A percentile compares a stretch with the other conserved stretches of the same genome.
Conservation (phyloP, 2,888 invertebrate genomes). For the Zelleria hepariella region DNA sequence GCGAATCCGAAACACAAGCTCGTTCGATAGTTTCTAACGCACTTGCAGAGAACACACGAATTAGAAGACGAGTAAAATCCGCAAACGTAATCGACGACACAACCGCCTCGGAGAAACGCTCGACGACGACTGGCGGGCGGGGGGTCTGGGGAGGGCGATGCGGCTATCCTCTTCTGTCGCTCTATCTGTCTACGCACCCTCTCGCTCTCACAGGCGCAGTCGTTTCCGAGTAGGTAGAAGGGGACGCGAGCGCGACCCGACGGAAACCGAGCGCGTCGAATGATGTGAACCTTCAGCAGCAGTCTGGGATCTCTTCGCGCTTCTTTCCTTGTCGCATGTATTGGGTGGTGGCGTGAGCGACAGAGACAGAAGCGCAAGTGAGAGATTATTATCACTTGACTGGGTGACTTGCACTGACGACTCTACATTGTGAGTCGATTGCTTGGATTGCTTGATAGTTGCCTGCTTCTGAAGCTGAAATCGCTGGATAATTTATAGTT, state of each 20-base stretch:
- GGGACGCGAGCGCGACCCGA: neutral
- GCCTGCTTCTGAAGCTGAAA: neutral
- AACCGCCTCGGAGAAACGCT: conserved; percentile 29
- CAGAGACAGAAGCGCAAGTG: neutral
- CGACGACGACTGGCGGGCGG: conserved; percentile 42
- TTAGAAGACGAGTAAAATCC: conserved; percentile 48
- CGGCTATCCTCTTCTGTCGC: neutral
- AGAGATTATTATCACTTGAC: neutral
- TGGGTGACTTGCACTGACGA: neutral
- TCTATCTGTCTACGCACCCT: neutral
- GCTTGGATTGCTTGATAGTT: neutral
- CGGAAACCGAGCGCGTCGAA: neutral
- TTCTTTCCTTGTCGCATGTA: neutral
- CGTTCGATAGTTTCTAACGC: conserved; percentile 30
- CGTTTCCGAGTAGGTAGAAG: neutral
- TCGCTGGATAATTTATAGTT: no score
- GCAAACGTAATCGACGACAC: conserved; percentile 24
- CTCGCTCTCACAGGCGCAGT: conserved; percentile 1
- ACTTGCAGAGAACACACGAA: conserved; percentile 47
- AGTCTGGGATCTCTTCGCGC: neutral
- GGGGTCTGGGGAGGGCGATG: neutral
- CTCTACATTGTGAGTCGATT: neutral
- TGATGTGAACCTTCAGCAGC: no score
- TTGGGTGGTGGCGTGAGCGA: neutral
- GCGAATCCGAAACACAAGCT: neutral